Evolutionary conservation across 2,113 vertebrate species (phyloP), one percentile per base, ranked within the genome.

Genomic region (Sprattus sprattus): DNA sequence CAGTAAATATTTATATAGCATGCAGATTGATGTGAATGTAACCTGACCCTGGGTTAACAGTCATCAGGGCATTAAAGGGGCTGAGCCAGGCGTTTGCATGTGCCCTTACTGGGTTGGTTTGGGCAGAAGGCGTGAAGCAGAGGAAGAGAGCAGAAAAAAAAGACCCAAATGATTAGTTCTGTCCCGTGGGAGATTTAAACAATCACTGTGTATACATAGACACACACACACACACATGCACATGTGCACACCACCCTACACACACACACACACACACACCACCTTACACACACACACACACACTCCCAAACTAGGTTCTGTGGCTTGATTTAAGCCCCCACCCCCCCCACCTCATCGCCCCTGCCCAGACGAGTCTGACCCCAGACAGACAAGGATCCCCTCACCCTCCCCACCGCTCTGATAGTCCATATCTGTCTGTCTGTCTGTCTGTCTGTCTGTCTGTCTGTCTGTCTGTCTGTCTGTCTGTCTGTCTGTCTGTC

Each of bases 401-500:
- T 9, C n/a, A n/a, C 64, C 64, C n/a, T 64, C 20, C 4, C 22
- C 9, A 64, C 60, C n/a, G 22, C 60, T 16, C 54, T 16, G 22
- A 64, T 64, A n/a, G 60, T 9, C 60, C 60, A 64, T n/a, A 85
- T 87, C 82, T 80, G 84, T 47, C 82, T 52, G 90, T 87, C 88
- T 86, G 88, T 20, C 44, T 16, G 71, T 82, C 86, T 81, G 81
- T 60, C 86, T 49, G n/a, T n/a, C 75, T 50, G 78, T 84, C 75
- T 81, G 52, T 82, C 39, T 47, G 45, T 20, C n/a, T 80, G 64
- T 83, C 49, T 81, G 7, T 28, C n/a, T n/a, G 86, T 87, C 82
- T 80, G 84, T 47, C 82, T 52, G 86, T 87, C 82, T 80, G 84
- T 47, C 82, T 52, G 90, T 87, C 88, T 86, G 88, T 20, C 44